Conservation (phyloP, 2,888 invertebrate genomes). For the Aleiodes leptofemur region DNA sequence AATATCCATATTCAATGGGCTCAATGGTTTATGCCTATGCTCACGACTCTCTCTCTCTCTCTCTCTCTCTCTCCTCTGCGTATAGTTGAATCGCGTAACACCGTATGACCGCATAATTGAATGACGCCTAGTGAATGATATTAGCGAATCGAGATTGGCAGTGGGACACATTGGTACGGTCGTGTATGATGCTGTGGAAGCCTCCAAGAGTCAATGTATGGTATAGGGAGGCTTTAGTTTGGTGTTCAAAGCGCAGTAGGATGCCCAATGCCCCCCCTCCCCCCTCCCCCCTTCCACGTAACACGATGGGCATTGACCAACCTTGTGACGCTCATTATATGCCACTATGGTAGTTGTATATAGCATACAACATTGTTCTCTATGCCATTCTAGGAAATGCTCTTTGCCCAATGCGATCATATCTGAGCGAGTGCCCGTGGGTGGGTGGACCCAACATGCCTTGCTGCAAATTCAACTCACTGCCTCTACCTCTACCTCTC, state of each 20-base stretch:
- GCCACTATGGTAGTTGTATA: slow-evolving; percentile 32
- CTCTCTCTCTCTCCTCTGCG: neutral
- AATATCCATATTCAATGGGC: slow-evolving; percentile 64
- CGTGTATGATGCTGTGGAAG: slow-evolving; percentile 55
- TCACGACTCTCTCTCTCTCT: slow-evolving; percentile 6
- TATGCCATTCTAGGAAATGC: slow-evolving; percentile 49
- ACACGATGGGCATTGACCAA: slow-evolving; percentile 39
- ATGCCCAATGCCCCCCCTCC: neutral
- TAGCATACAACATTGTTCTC: slow-evolving; percentile 32
- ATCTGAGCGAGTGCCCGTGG: slow-evolving; percentile 54
- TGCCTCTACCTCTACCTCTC: no score
- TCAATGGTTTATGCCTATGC: slow-evolving; percentile 61
- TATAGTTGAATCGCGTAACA: slow-evolving; percentile 42
- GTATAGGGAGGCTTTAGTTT: slow-evolving; percentile 20
- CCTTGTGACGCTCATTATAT: slow-evolving; percentile 50
- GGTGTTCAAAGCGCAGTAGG: slow-evolving; percentile 40
- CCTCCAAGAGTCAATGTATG: slow-evolving; percentile 47
- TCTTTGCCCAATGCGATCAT: slow-evolving; percentile 58
- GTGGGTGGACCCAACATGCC: slow-evolving; percentile 53
- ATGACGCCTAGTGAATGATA: slow-evolving; percentile 69
- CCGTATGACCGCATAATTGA: slow-evolving; percentile 63
- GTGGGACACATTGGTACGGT: slow-evolving; percentile 62
- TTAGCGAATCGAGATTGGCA: slow-evolving; percentile 70
- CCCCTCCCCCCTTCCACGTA: neutral
- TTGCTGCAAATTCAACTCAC: slow-evolving; percentile 53